phyloP scores from a whole-genome alignment of 1,140 invertebrate genomes.

The Eumaeus atala region DNA sequence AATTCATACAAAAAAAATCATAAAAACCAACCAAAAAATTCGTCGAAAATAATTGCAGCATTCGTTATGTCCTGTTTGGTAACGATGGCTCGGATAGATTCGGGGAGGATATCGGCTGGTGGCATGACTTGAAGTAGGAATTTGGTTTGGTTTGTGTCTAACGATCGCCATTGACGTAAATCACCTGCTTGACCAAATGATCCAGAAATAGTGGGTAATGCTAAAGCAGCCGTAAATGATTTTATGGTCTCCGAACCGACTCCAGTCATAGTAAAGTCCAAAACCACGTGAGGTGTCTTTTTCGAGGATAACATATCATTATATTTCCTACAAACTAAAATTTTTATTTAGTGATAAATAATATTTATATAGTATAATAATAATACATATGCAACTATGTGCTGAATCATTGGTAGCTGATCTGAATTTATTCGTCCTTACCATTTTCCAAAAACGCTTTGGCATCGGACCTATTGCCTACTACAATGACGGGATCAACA shows the following conservation, averaged over 20 bases:
- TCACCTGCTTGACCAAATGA: conserved; percentile 90
- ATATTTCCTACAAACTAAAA: conserved; percentile 81
- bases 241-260: conserved; percentile 87
- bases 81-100: conserved; percentile 87
- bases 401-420: not conserved
- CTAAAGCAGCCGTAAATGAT: conserved; percentile 84
- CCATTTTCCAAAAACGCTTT: conserved; percentile 79
- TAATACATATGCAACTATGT: too few relatives aligned
- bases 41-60: conserved; percentile 92
- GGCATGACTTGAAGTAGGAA: conserved; percentile 86
- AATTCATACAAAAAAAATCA: too few relatives aligned
- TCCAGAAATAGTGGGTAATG: conserved; percentile 86
- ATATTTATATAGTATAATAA: too few relatives aligned
- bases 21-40: conserved; percentile 81
- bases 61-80: conserved; percentile 89
- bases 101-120: conserved; percentile 87
- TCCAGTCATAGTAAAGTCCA: conserved; percentile 86
- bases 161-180: conserved; percentile 84
- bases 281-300: conserved; percentile 82
- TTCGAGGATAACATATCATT: conserved; percentile 77
- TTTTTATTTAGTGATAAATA: conserved; percentile 2
- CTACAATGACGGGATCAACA: conserved; percentile 76
- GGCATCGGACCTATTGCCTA: conserved; percentile 80
- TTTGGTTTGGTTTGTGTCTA: conserved; percentile 79
- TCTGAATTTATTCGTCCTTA: conserved; percentile 42